Evolutionary conservation across 2,888 invertebrate species (phyloP), one percentile per base, ranked within the genome.

Genomic region (Polia nebulosa): DNA sequence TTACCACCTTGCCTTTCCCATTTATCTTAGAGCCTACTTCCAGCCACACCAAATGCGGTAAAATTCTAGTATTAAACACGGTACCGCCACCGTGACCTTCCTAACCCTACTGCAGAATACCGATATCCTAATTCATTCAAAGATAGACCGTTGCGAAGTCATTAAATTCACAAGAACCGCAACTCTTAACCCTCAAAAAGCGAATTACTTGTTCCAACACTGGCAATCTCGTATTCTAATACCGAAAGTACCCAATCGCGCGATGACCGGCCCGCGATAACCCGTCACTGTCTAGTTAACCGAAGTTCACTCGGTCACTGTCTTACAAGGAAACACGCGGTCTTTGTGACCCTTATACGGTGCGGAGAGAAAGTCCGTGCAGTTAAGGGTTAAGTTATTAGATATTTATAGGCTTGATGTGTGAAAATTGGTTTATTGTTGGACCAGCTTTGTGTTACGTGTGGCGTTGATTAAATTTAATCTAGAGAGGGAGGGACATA

Each of bases 231-330:
- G 57, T 78, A 83, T 81, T 78, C 72, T 78, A 76, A 77, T 78
- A 80, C 69, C 45, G 47, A 61, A 52, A 72, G 70, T 51, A 75
- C 69, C 70, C 73, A 80, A 80, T 82, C 84, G 84, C 83, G 76
- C 81, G 91, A 92, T 92, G 91, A 87, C 89, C 88, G 81, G 44
- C 47, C 56, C 49, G 36, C 68, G 93, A 92, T 93, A 92, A 91
- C 93, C 93, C 86, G 72, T 79, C 81, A 80, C 84, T 88, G 88
- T 87, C 90, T 87, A 86, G 85, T 88, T 87, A 86, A 84, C 86
- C 82, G 85, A 75, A 85, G 93, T 91, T 92, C 93, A 92, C 83
- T 89, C 83, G 92, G 92, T 88, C 91, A 91, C 85, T 87, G 88
- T 88, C 88, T 85, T 88, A 89, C 90, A 90, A 89, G 90, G 88